Conservation (phyloP, 2,888 invertebrate species). For the Harmothoe impar region DNA sequence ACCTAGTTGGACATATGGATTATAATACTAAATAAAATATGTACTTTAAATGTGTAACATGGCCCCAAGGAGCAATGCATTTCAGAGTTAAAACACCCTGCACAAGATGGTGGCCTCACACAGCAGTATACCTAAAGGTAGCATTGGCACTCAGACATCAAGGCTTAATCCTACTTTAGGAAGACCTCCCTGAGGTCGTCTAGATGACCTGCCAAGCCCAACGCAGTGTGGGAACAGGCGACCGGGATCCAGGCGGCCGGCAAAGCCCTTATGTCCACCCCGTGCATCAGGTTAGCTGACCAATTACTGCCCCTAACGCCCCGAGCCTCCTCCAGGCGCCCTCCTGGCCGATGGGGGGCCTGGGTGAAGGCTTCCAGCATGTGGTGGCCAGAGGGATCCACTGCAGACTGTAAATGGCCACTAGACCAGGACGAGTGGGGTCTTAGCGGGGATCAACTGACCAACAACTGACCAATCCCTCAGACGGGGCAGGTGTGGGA, state of each 20-base stretch:
- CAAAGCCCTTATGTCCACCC: constrained; percentile 56
- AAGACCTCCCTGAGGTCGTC: not conserved
- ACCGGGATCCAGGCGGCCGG: constrained; percentile 9
- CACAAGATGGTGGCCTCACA: too few relatives aligned
- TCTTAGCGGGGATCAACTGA: constrained; percentile 21
- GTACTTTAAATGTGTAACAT: too few relatives aligned
- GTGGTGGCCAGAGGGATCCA: not conserved
- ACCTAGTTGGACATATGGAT: too few relatives aligned
- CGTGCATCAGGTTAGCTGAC: constrained; percentile 31
- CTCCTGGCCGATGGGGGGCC: not conserved
- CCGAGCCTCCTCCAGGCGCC: constrained; percentile 11
- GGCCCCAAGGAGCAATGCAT: too few relatives aligned
- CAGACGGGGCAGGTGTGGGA: not conserved
- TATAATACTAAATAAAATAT: too few relatives aligned
- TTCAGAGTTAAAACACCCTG: too few relatives aligned
- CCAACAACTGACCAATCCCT: constrained; percentile 35
- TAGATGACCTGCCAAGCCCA: not conserved
- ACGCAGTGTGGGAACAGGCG: not conserved
- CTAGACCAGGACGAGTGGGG: constrained; percentile 38
- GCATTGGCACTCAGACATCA: too few relatives aligned
- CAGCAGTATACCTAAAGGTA: too few relatives aligned
- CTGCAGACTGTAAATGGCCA: constrained; percentile 16
- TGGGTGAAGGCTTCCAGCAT: not conserved
- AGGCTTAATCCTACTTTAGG: not conserved
- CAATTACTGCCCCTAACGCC: constrained; percentile 33